A percentile compares a stretch with the other conserved stretches of the same genome.
phyloP scores from a whole-genome alignment of 53 echinoderm and acorn worm genomes.

The Zoroaster sp. region DNA sequence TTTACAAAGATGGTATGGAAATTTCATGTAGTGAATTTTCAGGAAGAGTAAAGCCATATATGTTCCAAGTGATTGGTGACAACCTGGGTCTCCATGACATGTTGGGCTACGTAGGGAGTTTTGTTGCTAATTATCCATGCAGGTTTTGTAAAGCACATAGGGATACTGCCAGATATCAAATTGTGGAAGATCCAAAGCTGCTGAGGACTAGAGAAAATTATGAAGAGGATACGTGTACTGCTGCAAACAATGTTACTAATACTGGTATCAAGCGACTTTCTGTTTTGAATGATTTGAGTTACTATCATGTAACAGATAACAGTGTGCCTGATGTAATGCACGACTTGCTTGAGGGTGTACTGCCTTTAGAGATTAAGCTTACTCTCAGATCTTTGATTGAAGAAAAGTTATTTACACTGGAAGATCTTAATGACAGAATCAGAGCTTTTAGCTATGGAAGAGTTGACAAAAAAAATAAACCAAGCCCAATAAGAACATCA shows the following conservation, averaged over 20 bases:
- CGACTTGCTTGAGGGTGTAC: conserved; percentile 9
- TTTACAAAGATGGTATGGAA: not conserved
- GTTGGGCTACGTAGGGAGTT: not conserved
- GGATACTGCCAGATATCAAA: not conserved
- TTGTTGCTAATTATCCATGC: conserved; percentile 5
- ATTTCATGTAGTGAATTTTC: not conserved
- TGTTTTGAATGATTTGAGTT: not conserved
- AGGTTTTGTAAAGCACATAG: not conserved
- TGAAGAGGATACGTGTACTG: not conserved
- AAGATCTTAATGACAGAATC: conserved; percentile 7
- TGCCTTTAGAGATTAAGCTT: conserved; percentile 16
- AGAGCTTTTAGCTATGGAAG: conserved; percentile 36
- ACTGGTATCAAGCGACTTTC: conserved; percentile 16
- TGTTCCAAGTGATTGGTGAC: conserved; percentile 31
- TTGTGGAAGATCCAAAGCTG: not conserved
- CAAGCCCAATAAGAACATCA: conserved; percentile 10
- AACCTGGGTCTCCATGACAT: conserved; percentile 15
- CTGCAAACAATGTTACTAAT: not conserved
- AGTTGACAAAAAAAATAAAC: conserved; percentile 35
- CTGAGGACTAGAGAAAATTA: not conserved
- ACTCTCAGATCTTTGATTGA: conserved; percentile 16
- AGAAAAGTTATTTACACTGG: not conserved
- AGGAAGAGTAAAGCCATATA: not conserved
- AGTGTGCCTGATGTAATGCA: not conserved
- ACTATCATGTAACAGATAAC: conserved; percentile 6